phyloP scores from a whole-genome alignment of 2,888 invertebrate genomes.

The Acrobeloides nanus region DNA sequence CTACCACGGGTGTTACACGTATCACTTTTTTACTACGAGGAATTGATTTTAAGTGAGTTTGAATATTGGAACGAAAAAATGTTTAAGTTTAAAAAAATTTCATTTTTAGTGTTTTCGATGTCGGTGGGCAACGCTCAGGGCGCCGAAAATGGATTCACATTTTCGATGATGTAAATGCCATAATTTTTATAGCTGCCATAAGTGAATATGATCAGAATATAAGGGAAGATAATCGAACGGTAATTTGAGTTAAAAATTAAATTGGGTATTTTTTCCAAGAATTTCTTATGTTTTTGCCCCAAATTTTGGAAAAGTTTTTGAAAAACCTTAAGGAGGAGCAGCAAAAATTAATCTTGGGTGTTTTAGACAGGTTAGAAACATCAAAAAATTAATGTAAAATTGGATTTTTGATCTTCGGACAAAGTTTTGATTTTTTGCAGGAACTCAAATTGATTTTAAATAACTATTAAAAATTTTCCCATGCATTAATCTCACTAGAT shows the following conservation, averaged over 20 bases:
- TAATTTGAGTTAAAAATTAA: slow-evolving; percentile 8
- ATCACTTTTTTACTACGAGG: slow-evolving; percentile 34
- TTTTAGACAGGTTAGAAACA: too few species aligned
- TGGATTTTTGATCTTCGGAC: too few species aligned
- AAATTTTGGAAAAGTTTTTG: too few species aligned
- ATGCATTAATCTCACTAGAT: too few species aligned
- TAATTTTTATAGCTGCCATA: slow-evolving; percentile 43
- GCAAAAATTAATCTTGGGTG: too few species aligned
- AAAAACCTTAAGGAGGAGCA: too few species aligned
- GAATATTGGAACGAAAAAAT: too few species aligned
- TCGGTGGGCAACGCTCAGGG: slow-evolving; percentile 46
- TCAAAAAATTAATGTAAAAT: too few species aligned
- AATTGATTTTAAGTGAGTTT: slow-evolving; percentile 33
- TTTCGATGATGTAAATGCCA: slow-evolving; percentile 34
- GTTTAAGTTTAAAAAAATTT: slow-evolving; percentile 7
- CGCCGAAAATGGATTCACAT: slow-evolving; percentile 47
- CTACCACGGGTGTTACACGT: slow-evolving; percentile 44
- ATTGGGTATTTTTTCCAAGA: not conserved
- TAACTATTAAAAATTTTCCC: too few species aligned
- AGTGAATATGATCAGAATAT: slow-evolving; percentile 43
- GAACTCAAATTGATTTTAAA: too few species aligned
- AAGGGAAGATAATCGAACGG: slow-evolving; percentile 36
- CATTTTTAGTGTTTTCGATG: slow-evolving; percentile 30
- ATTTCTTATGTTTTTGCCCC: too few species aligned
- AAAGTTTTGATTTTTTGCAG: too few species aligned